Evolutionary conservation across 2,797 vertebrate species (phyloP), one percentile per base, ranked within the genome.

Genomic region (Cirrhinus molitorella): DNA sequence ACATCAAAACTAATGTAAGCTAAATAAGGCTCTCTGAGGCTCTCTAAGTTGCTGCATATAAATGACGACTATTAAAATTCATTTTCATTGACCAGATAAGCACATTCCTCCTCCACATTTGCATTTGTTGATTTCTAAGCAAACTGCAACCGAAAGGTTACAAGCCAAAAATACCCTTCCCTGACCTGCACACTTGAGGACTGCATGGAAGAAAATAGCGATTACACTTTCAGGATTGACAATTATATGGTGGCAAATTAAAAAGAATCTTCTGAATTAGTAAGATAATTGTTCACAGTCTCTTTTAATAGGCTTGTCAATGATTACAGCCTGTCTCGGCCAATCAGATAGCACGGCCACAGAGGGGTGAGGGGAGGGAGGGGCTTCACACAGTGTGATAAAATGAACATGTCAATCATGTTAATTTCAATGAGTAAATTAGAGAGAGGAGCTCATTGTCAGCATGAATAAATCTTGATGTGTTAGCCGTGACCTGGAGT

Each of bases 161-260:
- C 57, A 8, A 51, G 17, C 11, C 68, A 51, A n/a, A 73, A 81
- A 73, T 74, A 74, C 19, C 28, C 57, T 81, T 81, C 72, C 21
- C 71, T 70, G 71, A 70, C 70, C 66, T 66, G 49, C 84, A 81
- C n/a, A 93, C 88, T 86, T 83, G 85, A 14, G 59, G 87, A 86
- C 89, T 88, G 83, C 61, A 91, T 87, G 85, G 87, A 61, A 89
- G 92, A 91, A 89, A 92, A 93, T 90, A 88, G 87, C 89, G 88
- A 92, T 94, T 92, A 92, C 89, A 89, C 88, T 91, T 91, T 85
- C 84, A 89, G 91, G 91, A 95, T 91, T 95, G 94, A 93, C 94
- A 96, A 97, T 97, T 97, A 97, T 96, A 96, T 95, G 95, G 92
- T 94, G 94, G 94, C 92, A 96, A 97, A 97, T 97, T 96, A 97